phyloP scores from a whole-genome alignment of 1,140 invertebrate species.

The Drosophila insularis region DNA sequence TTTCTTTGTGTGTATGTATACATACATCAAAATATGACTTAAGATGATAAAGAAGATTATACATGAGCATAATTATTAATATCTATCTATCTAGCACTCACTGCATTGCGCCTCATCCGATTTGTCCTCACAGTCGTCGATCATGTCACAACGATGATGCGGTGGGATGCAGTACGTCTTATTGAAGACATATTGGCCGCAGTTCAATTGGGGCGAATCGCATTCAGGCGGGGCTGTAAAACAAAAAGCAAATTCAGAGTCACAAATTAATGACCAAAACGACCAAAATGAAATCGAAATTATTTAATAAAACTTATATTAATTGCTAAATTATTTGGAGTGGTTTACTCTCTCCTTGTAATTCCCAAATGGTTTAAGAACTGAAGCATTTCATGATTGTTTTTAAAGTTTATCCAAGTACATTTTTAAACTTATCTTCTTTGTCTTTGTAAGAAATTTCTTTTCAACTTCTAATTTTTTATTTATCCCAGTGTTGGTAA shows the following conservation, averaged over 20 bases:
- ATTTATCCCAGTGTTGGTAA: too few relatives aligned
- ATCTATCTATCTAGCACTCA: constrained; percentile 86
- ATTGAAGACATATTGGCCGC: constrained; percentile 95
- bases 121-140: constrained; percentile 96
- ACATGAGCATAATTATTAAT: too few relatives aligned
- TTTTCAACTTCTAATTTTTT: too few relatives aligned
- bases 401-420: too few relatives aligned
- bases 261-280: too few relatives aligned
- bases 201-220: constrained; percentile 92
- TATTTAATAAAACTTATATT: too few relatives aligned
- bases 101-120: constrained; percentile 96
- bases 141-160: constrained; percentile 95
- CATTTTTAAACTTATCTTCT: too few relatives aligned
- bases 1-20: background rate
- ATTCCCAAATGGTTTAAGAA: too few relatives aligned
- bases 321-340: too few relatives aligned
- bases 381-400: too few relatives aligned
- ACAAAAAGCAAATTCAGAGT: background rate
- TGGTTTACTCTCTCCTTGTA: background rate
- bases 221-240: constrained; percentile 93
- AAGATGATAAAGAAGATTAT: background rate
- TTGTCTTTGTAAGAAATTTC: too few relatives aligned
- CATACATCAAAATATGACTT: background rate
- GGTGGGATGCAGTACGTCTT: constrained; percentile 96
- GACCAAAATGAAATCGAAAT: too few relatives aligned